Base-by-base conservation (phyloP, 2,888 invertebrate genomes). In the Leucophora obtusa region DNA sequence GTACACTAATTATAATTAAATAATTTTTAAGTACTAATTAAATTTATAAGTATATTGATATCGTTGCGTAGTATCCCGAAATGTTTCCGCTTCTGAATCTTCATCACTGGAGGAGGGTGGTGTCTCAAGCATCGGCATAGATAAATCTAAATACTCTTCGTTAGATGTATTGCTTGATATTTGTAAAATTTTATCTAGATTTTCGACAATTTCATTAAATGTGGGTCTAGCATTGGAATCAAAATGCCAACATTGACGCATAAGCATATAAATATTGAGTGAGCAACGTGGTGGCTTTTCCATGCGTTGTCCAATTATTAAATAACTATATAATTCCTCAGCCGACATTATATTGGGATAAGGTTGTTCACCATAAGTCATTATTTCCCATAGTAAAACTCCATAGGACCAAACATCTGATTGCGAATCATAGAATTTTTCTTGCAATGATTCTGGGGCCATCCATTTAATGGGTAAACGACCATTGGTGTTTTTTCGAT, bases 381-480 rank as follows among this genome's bases (percentile, higher is more conserved):
- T 98, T 70, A 99, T 98, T 92, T 99, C 99, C 98, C 99, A 99
- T 70, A 99, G 91, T 28, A 98, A 91, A 77, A 98, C 96, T 33
- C 98, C 98, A 90, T 96, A 98, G 0, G 98, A 98, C 98, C 98
- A 98, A 56, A 97, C 96, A 89, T 97, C 96, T 84, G 96, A 96
- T 91, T 97, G 95, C 21, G 96, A 95, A 51, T 96, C 98, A 91
- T 98, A 99, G 53, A 97, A 94, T 86, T 98, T 94, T 87, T 98
- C 96, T 89, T 98, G 97, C 24, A 99, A 91, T 0, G 99, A 97
- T 91, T 99, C 99, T 0, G 98, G 98, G 0, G 99, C 98, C 99
- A 99, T 99, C 99, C 99, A 99, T 91, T 99, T 98, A 43, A 99
- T 97, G 1, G 99, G 99, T 83, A 99, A 91, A 54, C 98, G 92